Evolutionary conservation across 2,797 vertebrate genomes (phyloP).

Genomic region (Nannoperca australis): DNA sequence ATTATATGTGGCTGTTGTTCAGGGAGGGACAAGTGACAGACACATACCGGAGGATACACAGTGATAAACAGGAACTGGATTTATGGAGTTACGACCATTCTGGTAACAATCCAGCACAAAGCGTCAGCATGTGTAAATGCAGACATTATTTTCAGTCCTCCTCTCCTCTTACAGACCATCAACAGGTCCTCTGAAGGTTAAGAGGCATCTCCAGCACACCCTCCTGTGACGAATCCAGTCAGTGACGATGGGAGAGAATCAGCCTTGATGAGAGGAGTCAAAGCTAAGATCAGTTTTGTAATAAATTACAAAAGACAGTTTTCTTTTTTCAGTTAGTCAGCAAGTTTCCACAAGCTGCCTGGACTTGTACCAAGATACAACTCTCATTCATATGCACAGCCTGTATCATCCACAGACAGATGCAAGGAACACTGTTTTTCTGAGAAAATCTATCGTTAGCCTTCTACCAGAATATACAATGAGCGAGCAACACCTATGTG

Average conservation of each 20-base stretch:
- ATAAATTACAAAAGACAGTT: neutral
- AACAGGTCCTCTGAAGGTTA: constrained; percentile 17
- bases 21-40: neutral
- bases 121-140: constrained; percentile 6
- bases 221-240: constrained; percentile 1
- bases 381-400: neutral
- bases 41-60: neutral
- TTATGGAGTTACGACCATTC: constrained; percentile 43
- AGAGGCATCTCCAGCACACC: constrained; percentile 5
- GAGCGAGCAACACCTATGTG: neutral
- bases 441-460: neutral
- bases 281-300: neutral
- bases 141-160: neutral
- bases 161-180: constrained; percentile 2
- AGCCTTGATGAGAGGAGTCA: neutral
- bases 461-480: constrained; percentile 28
- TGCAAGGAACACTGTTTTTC: neutral
- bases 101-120: constrained; percentile 15
- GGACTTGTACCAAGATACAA: neutral
- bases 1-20: neutral
- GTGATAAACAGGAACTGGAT: constrained; percentile 16
- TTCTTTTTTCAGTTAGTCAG: neutral
- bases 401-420: neutral
- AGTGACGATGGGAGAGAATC: neutral
- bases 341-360: neutral